Evolutionary conservation across 1,140 invertebrate species (phyloP).

Genomic region (Polypedilum vanderplanki): DNA sequence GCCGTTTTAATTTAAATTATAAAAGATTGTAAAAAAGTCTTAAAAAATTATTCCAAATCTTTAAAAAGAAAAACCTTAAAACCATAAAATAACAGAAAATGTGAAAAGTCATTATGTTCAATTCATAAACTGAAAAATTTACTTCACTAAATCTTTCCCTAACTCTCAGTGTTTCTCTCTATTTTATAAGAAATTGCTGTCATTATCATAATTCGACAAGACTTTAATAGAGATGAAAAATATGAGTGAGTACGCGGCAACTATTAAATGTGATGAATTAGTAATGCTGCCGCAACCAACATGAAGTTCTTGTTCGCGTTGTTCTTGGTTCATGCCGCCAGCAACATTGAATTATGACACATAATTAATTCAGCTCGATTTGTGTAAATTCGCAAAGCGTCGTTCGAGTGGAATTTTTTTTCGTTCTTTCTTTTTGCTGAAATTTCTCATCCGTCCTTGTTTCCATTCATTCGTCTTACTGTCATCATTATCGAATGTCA

Average conservation of each 20-base stretch:
- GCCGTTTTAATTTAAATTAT: too few relatives aligned
- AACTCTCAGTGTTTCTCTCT: too few relatives aligned
- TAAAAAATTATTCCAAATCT: too few relatives aligned
- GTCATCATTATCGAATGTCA: constrained; percentile 8
- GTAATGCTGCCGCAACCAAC: background rate
- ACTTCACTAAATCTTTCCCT: too few relatives aligned
- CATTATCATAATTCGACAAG: background rate
- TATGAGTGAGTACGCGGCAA: background rate
- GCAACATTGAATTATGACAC: constrained; percentile 11
- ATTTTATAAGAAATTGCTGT: background rate
- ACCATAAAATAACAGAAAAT: too few relatives aligned
- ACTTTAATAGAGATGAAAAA: constrained; percentile 13
- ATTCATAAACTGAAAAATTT: too few relatives aligned
- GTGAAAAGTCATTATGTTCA: too few relatives aligned
- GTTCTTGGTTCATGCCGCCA: background rate
- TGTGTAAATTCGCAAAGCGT: background rate
- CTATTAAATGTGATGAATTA: constrained; percentile 14
- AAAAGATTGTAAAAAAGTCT: too few relatives aligned
- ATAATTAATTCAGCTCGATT: constrained; percentile 12
- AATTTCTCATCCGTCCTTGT: background rate
- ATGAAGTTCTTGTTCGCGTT: background rate
- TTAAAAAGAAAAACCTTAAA: too few relatives aligned
- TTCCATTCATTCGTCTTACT: background rate
- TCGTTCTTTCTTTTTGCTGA: background rate
- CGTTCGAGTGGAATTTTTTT: background rate